Percentiles rank a stretch among this genome's conserved stretches.
Evolutionary conservation across 2,113 vertebrate genomes (phyloP).

Genomic region (Menidia beryllina): DNA sequence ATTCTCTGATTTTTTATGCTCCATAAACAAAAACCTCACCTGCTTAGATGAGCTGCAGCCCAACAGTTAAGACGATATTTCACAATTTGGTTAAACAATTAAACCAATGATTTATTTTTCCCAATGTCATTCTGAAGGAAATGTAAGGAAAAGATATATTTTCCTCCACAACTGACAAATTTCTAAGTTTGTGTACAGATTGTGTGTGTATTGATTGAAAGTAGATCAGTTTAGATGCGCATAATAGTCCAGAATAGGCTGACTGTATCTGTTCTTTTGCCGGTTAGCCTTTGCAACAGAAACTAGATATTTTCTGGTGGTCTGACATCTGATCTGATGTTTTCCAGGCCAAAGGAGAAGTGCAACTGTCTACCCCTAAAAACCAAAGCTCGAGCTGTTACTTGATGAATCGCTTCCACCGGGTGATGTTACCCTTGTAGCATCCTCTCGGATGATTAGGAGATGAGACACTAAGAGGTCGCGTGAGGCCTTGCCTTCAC

Average conservation of each 20-base stretch:
- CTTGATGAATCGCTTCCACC: constrained; percentile 37
- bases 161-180: not conserved
- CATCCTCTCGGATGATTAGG: constrained; percentile 34
- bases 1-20: too few species aligned
- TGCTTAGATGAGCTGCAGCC: too few species aligned
- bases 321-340: constrained; percentile 40
- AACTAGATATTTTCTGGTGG: not conserved
- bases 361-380: constrained; percentile 17
- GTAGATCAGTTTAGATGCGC: not conserved
- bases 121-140: not conserved
- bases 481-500: constrained; percentile 40
- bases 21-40: too few species aligned
- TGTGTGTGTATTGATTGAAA: not conserved
- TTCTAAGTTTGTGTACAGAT: not conserved
- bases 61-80: too few species aligned
- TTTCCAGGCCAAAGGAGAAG: constrained; percentile 24
- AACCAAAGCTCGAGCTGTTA: constrained; percentile 45
- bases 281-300: constrained; percentile 9
- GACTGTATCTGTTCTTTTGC: constrained; percentile 7
- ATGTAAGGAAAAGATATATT: not conserved
- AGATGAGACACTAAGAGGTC: constrained; percentile 53
- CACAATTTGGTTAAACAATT: too few species aligned
- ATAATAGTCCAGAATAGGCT: not conserved
- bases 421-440: constrained; percentile 44
- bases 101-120: too few species aligned